Conservation (phyloP, 2,888 invertebrate genomes). For the Odontomyia ornata region DNA sequence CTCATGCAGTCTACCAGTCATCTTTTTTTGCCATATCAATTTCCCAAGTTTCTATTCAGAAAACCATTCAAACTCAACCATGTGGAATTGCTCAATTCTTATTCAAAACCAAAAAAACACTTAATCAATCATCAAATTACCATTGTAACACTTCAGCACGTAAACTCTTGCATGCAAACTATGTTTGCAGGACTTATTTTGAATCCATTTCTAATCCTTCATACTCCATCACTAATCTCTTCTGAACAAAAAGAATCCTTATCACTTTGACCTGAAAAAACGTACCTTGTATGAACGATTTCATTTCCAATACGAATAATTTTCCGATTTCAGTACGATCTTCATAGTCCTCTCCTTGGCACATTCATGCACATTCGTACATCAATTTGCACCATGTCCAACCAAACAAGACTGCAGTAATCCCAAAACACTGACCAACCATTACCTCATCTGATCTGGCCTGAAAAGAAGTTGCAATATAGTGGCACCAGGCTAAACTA, state of each 20-base stretch:
- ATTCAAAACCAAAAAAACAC: no score
- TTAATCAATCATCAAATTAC: no score
- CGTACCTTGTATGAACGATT: background rate
- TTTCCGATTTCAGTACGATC: background rate
- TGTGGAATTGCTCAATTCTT: no score
- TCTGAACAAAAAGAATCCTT: background rate
- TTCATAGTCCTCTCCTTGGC: background rate
- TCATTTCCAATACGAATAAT: background rate
- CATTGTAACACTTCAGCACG: no score
- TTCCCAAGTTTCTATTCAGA: no score
- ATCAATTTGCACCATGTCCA: background rate
- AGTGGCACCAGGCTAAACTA: no score
- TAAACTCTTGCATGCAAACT: no score
- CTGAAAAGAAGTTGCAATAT: background rate
- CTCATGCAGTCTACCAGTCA: no score
- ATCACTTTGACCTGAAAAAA: background rate
- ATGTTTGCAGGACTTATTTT: no score
- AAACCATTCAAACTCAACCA: no score
- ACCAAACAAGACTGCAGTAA: conserved; percentile 6
- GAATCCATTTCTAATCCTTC: no score
- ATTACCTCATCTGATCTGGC: conserved; percentile 17
- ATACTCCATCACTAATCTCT: background rate
- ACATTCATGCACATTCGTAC: background rate
- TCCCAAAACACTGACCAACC: conserved; percentile 23
- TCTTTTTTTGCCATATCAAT: no score